Evolutionary conservation across 2,888 invertebrate genomes (phyloP).

Genomic region (Stenotaenia linearis): DNA sequence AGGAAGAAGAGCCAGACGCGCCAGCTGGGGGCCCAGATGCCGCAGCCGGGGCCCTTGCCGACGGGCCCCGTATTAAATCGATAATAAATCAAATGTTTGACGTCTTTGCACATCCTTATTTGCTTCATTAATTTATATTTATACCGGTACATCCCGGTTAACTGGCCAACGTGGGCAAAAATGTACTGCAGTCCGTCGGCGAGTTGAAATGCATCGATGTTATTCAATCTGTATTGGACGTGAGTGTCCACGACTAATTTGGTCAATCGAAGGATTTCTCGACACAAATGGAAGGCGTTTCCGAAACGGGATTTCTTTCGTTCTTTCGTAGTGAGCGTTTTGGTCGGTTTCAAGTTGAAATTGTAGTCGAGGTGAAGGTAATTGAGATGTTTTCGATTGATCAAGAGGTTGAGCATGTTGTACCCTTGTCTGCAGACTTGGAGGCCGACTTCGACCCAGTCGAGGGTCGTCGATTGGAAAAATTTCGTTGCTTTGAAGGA

Average conservation of each 20-base stretch:
- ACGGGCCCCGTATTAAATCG: conserved; percentile 99
- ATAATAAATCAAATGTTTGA: conserved; percentile 98
- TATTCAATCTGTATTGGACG: conserved; percentile 97
- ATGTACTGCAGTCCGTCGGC: conserved; percentile 98
- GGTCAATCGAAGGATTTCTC: conserved; percentile 96
- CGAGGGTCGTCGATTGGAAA: conserved; percentile 98
- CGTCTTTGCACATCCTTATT: conserved; percentile 99
- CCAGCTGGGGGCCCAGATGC: conserved; percentile 99
- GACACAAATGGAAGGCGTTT: conserved; percentile 97
- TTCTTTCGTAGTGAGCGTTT: conserved; percentile 98
- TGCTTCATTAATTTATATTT: conserved; percentile 98
- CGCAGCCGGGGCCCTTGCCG: conserved; percentile 97
- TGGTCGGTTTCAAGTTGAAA: conserved; percentile 98
- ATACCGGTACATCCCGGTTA: conserved; percentile 99
- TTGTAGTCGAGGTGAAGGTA: conserved; percentile 99
- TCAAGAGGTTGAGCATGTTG: conserved; percentile 97
- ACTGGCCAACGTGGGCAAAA: conserved; percentile 97
- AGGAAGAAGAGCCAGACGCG: conserved; percentile 99
- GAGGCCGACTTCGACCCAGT: conserved; percentile 99
- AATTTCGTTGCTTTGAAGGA: conserved; percentile 99
- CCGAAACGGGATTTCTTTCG: conserved; percentile 96
- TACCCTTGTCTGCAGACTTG: conserved; percentile 98
- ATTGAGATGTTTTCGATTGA: conserved; percentile 98
- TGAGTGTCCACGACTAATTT: conserved; percentile 98
- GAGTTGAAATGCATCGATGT: conserved; percentile 96